Conservation (phyloP, 1,140 invertebrate species). For the Kradibia gibbosae region DNA sequence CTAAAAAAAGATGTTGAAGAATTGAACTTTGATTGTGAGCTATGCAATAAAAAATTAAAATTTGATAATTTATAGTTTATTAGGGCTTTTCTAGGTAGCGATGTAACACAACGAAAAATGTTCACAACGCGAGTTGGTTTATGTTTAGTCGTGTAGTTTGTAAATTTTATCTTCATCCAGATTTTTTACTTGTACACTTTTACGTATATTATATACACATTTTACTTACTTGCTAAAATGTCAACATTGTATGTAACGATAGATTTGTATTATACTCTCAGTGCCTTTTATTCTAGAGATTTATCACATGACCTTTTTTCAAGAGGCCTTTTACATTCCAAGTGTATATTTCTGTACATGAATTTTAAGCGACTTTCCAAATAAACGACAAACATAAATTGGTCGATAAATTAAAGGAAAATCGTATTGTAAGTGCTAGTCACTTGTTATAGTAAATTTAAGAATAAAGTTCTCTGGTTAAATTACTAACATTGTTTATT, state of each 20-base stretch:
- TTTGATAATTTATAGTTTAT: not conserved
- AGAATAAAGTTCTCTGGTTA: slow-evolving; percentile 47
- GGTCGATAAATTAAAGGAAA: slow-evolving; percentile 29
- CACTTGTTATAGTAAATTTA: slow-evolving; percentile 67
- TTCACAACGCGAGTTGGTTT: not conserved
- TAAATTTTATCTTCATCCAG: slow-evolving; percentile 23
- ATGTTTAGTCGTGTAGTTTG: slow-evolving; percentile 23
- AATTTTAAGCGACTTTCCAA: slow-evolving; percentile 37
- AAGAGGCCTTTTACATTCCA: slow-evolving; percentile 48
- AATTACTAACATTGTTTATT: slow-evolving; percentile 19
- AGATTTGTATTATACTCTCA: slow-evolving; percentile 43
- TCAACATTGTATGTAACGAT: slow-evolving; percentile 31
- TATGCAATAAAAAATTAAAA: not conserved
- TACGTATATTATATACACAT: slow-evolving; percentile 8
- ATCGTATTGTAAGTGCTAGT: slow-evolving; percentile 68
- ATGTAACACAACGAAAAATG: slow-evolving; percentile 12
- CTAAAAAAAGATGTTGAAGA: slow-evolving; percentile 4
- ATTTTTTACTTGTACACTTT: slow-evolving; percentile 40
- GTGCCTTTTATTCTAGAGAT: slow-evolving; percentile 34
- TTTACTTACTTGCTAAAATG: slow-evolving; percentile 3
- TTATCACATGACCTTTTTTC: slow-evolving; percentile 11
- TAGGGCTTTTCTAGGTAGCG: not conserved
- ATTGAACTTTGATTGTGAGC: not conserved
- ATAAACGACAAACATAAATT: slow-evolving; percentile 17
- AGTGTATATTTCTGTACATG: slow-evolving; percentile 50